Evolutionary conservation across 92 coral and sea anemone species (phyloP).

Genomic region (Galaxea fascicularis): DNA sequence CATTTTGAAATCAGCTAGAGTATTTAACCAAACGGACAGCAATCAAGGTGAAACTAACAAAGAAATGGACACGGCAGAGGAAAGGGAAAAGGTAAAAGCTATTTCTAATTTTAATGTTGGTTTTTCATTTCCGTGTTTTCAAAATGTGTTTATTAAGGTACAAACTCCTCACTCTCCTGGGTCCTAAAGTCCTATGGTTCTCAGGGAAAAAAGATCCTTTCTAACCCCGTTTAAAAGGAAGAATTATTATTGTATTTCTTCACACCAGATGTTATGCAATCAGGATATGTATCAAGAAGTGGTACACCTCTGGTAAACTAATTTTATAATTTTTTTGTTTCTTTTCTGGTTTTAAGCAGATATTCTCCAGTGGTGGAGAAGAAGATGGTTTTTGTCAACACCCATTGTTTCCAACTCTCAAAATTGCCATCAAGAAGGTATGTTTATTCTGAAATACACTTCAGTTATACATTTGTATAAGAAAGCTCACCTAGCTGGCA

Average conservation of each 20-base stretch:
- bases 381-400: slow-evolving; percentile 13
- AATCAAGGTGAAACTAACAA: slow-evolving; percentile 5
- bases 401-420: slow-evolving; percentile 13
- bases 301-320: background rate
- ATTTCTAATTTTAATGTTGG: background rate
- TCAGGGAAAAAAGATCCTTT: too few relatives aligned
- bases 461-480: background rate
- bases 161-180: too few relatives aligned
- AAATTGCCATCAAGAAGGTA: slow-evolving; percentile 31
- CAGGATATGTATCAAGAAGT: too few relatives aligned
- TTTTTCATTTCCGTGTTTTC: too few relatives aligned
- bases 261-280: too few relatives aligned
- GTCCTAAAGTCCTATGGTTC: too few relatives aligned
- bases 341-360: background rate
- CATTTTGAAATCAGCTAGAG: slow-evolving; percentile 54
- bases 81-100: slow-evolving; percentile 5
- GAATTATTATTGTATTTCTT: too few relatives aligned
- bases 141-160: too few relatives aligned
- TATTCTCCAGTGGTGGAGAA: slow-evolving; percentile 30
- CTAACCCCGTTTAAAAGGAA: too few relatives aligned
- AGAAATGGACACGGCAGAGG: background rate
- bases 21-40: background rate
- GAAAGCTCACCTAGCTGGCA: background rate
- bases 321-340: background rate
- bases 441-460: background rate